Evolutionary conservation across 2,797 vertebrate species (phyloP).

Genomic region (Enteromius fasciolatus): DNA sequence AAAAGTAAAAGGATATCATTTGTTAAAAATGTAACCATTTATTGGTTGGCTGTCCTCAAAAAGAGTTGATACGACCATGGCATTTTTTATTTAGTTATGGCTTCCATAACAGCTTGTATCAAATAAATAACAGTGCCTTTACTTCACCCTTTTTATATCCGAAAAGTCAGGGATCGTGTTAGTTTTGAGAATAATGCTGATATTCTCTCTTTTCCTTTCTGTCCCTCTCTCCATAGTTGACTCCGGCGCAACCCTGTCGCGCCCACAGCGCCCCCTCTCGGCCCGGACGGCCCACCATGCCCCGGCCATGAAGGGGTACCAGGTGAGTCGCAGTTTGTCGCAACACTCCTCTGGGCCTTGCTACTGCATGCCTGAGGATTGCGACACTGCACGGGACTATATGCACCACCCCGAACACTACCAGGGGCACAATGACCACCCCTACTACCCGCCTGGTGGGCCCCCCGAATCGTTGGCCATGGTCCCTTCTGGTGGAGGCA

Average conservation of each 20-base stretch:
- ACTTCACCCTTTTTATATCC: background rate
- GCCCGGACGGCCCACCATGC: slow-evolving; percentile 82
- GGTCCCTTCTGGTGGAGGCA: slow-evolving; percentile 86
- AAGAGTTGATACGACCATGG: background rate
- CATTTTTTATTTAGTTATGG: background rate
- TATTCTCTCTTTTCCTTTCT: slow-evolving; percentile 3
- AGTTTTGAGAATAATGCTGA: background rate
- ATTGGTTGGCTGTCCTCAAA: background rate
- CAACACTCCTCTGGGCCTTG: slow-evolving; percentile 88
- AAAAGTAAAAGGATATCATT: background rate
- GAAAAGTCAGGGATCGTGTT: background rate
- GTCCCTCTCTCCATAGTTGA: slow-evolving; percentile 74
- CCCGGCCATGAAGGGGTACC: slow-evolving; percentile 91
- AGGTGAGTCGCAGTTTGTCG: slow-evolving; percentile 94
- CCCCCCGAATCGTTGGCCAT: slow-evolving; percentile 81
- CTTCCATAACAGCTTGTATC: background rate
- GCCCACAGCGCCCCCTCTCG: slow-evolving; percentile 84
- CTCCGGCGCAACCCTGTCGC: slow-evolving; percentile 81
- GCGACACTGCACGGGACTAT: slow-evolving; percentile 80
- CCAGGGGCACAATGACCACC: slow-evolving; percentile 79
- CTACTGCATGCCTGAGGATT: slow-evolving; percentile 88
- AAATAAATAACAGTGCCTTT: background rate
- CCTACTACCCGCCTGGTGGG: slow-evolving; percentile 84
- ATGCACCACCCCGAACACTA: slow-evolving; percentile 76
- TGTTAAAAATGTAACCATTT: background rate